These are phyloP conservation scores for Tipula vernalis DNA, from an alignment of 2,888 invertebrate genomes.

Conservation along the genomic window DNA sequence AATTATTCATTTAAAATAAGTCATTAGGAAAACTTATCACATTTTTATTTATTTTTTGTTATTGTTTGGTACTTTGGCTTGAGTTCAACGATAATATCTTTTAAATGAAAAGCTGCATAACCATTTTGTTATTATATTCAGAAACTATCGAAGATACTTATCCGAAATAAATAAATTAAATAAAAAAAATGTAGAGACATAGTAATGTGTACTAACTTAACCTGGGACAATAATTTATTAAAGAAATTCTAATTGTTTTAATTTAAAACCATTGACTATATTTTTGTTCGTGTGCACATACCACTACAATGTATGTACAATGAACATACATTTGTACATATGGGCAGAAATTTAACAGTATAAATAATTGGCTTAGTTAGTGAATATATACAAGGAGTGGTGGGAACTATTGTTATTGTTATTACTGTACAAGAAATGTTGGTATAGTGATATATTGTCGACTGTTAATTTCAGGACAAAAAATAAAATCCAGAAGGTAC, in stretches of 20 bases:
- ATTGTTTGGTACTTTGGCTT: background rate
- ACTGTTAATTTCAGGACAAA: background rate
- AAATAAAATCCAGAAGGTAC: background rate
- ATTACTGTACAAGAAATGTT: background rate
- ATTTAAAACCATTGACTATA: background rate
- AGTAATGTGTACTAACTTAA: background rate
- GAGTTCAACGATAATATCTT: background rate
- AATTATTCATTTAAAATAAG: background rate
- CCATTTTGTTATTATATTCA: background rate
- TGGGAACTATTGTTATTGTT: background rate
- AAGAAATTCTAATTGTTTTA: background rate
- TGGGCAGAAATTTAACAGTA: background rate
- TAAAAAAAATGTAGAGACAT: background rate
- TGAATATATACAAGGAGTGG: background rate
- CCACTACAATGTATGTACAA: background rate
- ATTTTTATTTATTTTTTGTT: background rate
- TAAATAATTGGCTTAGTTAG: background rate
- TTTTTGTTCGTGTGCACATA: background rate
- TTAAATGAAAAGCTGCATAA: background rate
- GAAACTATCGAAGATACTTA: background rate
- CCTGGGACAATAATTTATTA: background rate
- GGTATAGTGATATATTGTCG: background rate
- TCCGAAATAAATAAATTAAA: background rate
- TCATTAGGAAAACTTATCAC: background rate
- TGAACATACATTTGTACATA: background rate